Base-by-base conservation (phyloP, 2,113 vertebrate genomes). In the Tenrec ecaudatus region DNA sequence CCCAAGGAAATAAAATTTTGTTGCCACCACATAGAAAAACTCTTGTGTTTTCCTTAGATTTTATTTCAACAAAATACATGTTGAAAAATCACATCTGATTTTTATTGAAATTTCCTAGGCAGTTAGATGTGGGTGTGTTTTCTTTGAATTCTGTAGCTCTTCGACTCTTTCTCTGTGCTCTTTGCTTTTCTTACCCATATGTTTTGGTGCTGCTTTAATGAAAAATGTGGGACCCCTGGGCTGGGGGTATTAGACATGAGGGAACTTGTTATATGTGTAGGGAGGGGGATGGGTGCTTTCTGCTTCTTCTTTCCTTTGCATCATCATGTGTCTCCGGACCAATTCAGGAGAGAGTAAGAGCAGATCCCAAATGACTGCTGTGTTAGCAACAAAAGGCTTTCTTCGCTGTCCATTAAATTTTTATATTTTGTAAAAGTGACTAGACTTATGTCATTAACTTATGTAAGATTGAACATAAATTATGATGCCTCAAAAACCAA, bases 51-150 rank as follows among this genome's bases (percentile, higher is more conserved):
- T 60, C 29, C 78, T 93, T 89, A 92, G 88, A 86, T 96, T 97
- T 96, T 95, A 93, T 88, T 96, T 87, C 90, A 94, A 90, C 86
- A 86, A 82, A 97, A 96, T 95, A 86, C 94, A 95, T 82, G 83
- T 77, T 95, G 95, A 95, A 96, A 53, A 96, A 96, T 97, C 92
- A 96, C 97, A 97, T 97, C 94, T 97, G 97, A 97, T 93, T 94
- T 95, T 96, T 94, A 97, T 97, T 97, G 95, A 96, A 90, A 95
- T 96, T 95, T 96, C 89, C 91, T 86, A 89, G 82, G 95, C 95
- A 94, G 96, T 96, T 97, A 95, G 97, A 97, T 97, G 95, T 96
- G 96, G 96, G 95, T 95, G 94, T 93, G 86, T 94, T 96, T 95
- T 95, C 95, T 97, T 97, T 97, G 96, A 97, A 97, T 97, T 96